Base-by-base conservation (phyloP, 2,888 invertebrate species). In the Apotomis capreana region DNA sequence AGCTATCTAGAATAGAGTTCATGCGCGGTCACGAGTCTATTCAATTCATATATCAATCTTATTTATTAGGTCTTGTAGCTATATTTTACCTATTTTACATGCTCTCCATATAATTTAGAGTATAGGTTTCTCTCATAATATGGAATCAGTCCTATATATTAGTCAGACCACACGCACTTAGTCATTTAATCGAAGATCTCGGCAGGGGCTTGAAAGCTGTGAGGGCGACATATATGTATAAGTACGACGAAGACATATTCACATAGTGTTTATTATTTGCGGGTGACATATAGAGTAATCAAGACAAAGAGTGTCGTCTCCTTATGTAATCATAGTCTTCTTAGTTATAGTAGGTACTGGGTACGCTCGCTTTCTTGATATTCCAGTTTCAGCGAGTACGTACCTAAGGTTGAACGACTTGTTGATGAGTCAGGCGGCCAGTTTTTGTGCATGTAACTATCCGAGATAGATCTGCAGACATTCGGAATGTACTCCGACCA, bases 361-460 rank as follows among this genome's bases (percentile, higher is more conserved):
- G 59, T 52, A 63, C n/a, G 58, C 58, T 46, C 54, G 59, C 59
- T 63, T 59, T 72, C 72, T 72, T 72, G 72, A 72, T 72, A 68
- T 72, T 68, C 72, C 72, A 63, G 72, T 72, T 68, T 68, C 52
- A 59, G 63, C 46, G 57, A 67, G 63, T 72, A 63, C 63, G 37
- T 59, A 49, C 49, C 6, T 49, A 49, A 68, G 63, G 72, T 68
- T 72, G 68, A 72, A 72, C 63, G 72, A 72, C 72, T 68, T 15
- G 68, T 63, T 62, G 72, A 63, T 72, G 72, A 72, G 63, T 72
- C 72, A 72, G 72, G 57, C 63, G 67, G 51, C 44, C 58, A 72
- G 72, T 72, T 72, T 72, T 72, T 72, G 72, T 72, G 68, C 68
- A 63, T 40, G 61, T 68, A 57, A 68, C 72, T 72, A 72, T 68